Evolutionary conservation across 1,140 invertebrate genomes (phyloP), one percentile per base, ranked within the genome.

Genomic region (Cataglyphis hispanica): DNA sequence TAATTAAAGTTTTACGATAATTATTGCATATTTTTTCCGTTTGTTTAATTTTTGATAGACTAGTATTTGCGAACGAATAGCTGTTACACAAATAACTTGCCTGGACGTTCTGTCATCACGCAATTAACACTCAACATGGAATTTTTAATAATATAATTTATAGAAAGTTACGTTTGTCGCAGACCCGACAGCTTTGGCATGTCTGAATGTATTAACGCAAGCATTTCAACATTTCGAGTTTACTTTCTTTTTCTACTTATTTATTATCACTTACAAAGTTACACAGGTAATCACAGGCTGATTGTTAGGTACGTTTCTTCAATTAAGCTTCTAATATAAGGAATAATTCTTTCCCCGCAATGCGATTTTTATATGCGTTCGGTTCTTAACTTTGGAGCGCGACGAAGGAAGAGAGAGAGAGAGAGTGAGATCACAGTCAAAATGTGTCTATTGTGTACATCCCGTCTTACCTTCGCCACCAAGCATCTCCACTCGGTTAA

Each of bases 361-460:
- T 16, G 53, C 69, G 67, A 70, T 37, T 70, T 81, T 81, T 58
- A 58, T 63, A 50, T 3, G 40, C 1, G 11, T 1, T 74, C 46
- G 53, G 53, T 27, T 34, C 16, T 56, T 58, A 27, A 53, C 53
- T 60, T 74, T 60, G 53, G 66, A 74, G 56, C 37, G 53, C 50
- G 78, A 74, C 53, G 46, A 37, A 74, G 67, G 22, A 58, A 58
- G 22, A 53, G 25, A 58, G 53, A 37, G 22, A 72, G 78, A 34
- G 25, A 58, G 53, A 37, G 22, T 60, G 78, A 34, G 78, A 74
- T 83, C 67, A 61, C 72, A 81, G 78, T 83, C 67, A 74, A 83
- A 83, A 83, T 46, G 53, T 46, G 53, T 61, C 67, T 83, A 70
- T 60, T 34, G 67, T 72, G 22, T 22, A 13, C 78, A 60, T 60